Evolutionary conservation across 2,113 vertebrate species (phyloP), one percentile per base, ranked within the genome.

Genomic region (Reinhardtius hippoglossoides): DNA sequence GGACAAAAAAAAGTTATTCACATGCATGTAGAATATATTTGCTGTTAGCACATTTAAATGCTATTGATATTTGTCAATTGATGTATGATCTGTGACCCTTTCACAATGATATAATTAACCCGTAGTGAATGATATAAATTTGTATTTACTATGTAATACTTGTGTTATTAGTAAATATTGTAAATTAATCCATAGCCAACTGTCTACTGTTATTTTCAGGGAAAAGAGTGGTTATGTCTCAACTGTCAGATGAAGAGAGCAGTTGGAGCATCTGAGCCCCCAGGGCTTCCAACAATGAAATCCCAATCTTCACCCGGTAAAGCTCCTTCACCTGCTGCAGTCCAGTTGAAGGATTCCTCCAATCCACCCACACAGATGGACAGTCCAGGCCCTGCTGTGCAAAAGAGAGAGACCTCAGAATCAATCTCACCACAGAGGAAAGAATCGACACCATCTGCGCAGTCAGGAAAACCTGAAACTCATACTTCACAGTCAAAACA

Each of bases 231-330:
- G 97, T 95, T 99, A 27, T 99, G 97, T 93, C 96, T 99, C 78
- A 97, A 96, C 88, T 99, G 97, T 87, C 97, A 99, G 92, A 95
- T 97, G 95, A 95, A 97, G 80, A 94, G 96, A 93, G 96, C 96
- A 0, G 87, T 96, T 27, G 94, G 92, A 70, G 93, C 92, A 55
- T 91, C 95, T 72, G 95, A 95, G 52, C 72, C 94, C 63, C 84
- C 85, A 71, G 89, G 91, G 12, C 80, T 81, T 76, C 89, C 71
- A 0, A 57, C 64, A 67, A 74, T 89, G 1, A 93, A 90, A 67
- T 90, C 93, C 52, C 92, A 94, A 20, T 84, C 89, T 26, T 83
- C 87, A 9, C 85, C 84, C 24, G 78, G 74, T 52, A 96, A 95
- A 78, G 88, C 68, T 76, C 69, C 82, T 64, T 58, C 55, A 70